Conservation (phyloP, 2,888 invertebrate species). For the Isoperla grammatica region DNA sequence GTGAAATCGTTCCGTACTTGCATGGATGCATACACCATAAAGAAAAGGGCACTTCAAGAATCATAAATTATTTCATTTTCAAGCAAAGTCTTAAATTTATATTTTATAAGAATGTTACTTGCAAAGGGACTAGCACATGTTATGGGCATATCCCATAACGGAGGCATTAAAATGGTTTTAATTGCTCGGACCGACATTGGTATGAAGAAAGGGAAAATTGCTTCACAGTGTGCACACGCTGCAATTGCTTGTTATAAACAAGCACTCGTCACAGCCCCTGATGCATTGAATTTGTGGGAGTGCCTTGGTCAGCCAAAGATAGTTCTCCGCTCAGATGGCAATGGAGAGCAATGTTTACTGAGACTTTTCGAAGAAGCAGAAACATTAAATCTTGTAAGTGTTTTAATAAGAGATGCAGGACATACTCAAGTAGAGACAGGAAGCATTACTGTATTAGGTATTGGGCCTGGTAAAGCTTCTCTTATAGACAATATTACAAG, state of each 20-base stretch:
- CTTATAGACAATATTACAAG: slow-evolving; percentile 58
- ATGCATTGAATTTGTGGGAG: slow-evolving; percentile 57
- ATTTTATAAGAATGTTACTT: not conserved
- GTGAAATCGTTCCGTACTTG: slow-evolving; percentile 78
- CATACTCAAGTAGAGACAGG: slow-evolving; percentile 63
- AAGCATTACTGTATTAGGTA: slow-evolving; percentile 64
- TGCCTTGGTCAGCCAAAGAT: slow-evolving; percentile 67
- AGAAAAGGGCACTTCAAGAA: slow-evolving; percentile 38
- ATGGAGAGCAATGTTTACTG: slow-evolving; percentile 45
- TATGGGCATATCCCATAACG: too few species aligned
- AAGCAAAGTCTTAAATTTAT: slow-evolving; percentile 26
- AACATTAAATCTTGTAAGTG: slow-evolving; percentile 47
- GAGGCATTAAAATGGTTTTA: slow-evolving; percentile 59
- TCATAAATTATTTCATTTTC: not conserved
- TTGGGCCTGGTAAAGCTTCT: slow-evolving; percentile 59
- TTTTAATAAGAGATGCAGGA: slow-evolving; percentile 65
- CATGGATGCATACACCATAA: slow-evolving; percentile 55
- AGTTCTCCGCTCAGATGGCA: slow-evolving; percentile 55
- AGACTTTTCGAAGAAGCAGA: slow-evolving; percentile 49
- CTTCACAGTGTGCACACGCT: slow-evolving; percentile 76
- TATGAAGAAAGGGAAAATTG: slow-evolving; percentile 74
- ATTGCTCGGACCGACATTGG: slow-evolving; percentile 68
- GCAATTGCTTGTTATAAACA: slow-evolving; percentile 62
- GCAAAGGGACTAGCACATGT: too few species aligned
- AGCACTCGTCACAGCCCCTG: slow-evolving; percentile 43